Base-by-base conservation (phyloP, 1,140 invertebrate genomes). In the Elymnias hypermnestra region DNA sequence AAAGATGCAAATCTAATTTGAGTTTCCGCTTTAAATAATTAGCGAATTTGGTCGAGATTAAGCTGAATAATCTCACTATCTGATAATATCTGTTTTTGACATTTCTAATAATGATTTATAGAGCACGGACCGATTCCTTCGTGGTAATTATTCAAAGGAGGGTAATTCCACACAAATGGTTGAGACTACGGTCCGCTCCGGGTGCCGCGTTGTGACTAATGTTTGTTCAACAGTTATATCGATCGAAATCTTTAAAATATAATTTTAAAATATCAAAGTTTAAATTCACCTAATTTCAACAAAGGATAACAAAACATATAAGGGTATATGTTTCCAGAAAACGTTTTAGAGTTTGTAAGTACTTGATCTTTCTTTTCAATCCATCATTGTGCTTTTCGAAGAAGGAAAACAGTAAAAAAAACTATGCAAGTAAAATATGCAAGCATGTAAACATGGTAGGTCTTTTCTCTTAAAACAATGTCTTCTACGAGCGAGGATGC, bases 71-170 rank as follows among this genome's bases (percentile, higher is more conserved):
- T 33, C 17, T n/a, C 19, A 6, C 10, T 37, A 37, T 37, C 35
- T 37, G 9, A 18, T 21, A 21, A 37, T 18, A 19, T 50, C 39
- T 50, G 47, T 18, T 19, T 28, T 28, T 31, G 47, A 50, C 47
- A 17, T 42, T 33, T 25, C 39, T 42, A 37, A 49, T 50, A 49
- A 49, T 49, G 23, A 35, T 37, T 45, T 7, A 45, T 45, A 17
- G 17, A 10, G 23, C 2, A 9, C n/a, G 35, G 35, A 13, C 6
- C 35, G 33, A 19, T 19, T 37, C 26, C 26, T 13, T 13, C 9
- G 3, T 14, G n/a, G 21, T 37, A 37, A 37, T 37, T 19, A 37
- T 37, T 37, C 35, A 19, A 21, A 37, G 35, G 19, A n/a, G 26
- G 26, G 3, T 26, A 6, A 3, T 9, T 7, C 23, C 6, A n/a